Percentiles rank a stretch among this genome's conserved stretches.
These are phyloP conservation scores for Coccyzus lansbergi DNA, from an alignment of 2,797 vertebrate species.

Conservation along the genomic window DNA sequence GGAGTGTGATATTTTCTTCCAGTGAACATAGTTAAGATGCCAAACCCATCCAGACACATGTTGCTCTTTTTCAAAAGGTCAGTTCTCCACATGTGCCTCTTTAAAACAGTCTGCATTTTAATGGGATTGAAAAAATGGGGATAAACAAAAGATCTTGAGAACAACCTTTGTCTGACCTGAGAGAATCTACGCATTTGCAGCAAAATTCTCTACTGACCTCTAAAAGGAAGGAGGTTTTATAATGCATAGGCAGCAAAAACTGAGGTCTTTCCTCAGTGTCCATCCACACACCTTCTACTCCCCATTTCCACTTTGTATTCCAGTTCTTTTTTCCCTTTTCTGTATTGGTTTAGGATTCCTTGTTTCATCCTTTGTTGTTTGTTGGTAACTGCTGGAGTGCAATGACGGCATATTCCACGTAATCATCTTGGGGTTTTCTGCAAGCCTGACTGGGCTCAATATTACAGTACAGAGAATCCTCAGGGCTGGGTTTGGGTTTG, in stretches of 20 bases:
- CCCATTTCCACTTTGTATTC: not conserved
- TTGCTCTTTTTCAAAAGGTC: not conserved
- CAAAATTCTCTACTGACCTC: not conserved
- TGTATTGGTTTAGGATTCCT: not conserved
- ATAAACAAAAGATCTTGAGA: not conserved
- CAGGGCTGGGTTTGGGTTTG: accelerated
- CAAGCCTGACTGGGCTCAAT: not conserved
- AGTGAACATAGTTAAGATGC: not conserved
- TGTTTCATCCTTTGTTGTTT: not conserved
- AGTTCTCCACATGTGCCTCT: not conserved
- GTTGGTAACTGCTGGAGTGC: not conserved
- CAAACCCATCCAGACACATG: not conserved
- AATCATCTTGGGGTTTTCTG: not conserved
- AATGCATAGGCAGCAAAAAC: not conserved
- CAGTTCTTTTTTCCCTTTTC: not conserved
- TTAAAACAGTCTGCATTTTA: not conserved
- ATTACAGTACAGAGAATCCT: slow-evolving; percentile 31
- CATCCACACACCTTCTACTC: not conserved
- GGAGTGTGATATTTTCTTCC: not conserved
- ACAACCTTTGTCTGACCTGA: not conserved
- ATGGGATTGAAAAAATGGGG: not conserved
- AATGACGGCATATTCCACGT: slow-evolving; percentile 21
- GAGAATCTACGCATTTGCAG: not conserved
- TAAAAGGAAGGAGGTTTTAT: not conserved
- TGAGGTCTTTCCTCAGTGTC: not conserved